Conservation (phyloP, 1,140 invertebrate genomes). For the Thrips palmi region DNA sequence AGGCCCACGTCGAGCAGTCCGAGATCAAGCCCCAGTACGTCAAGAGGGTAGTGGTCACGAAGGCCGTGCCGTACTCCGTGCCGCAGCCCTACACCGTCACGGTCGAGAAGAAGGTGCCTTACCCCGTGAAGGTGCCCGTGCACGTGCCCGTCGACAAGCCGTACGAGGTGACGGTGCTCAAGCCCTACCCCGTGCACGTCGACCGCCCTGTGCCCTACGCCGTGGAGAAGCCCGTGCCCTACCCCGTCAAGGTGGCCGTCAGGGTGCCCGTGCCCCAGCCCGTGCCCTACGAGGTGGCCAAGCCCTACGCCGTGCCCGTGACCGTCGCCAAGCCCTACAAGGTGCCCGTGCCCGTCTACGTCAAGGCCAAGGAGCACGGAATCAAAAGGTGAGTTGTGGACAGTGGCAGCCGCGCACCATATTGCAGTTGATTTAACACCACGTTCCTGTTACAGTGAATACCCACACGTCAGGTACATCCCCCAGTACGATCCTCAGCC, state of each 20-base stretch:
- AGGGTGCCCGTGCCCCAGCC: slow-evolving; percentile 41
- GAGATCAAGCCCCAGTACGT: no score
- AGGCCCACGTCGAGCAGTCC: no score
- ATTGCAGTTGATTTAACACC: no score
- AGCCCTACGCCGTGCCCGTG: slow-evolving; percentile 33
- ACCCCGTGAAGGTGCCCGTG: slow-evolving; percentile 42
- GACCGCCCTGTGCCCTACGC: no score
- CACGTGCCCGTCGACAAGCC: slow-evolving; percentile 44
- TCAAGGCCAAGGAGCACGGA: no score
- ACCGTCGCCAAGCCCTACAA: slow-evolving; percentile 44
- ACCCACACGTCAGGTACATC: no score
- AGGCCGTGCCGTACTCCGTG: slow-evolving; percentile 43
- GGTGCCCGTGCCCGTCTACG: no score
- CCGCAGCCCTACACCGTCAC: slow-evolving; percentile 43
- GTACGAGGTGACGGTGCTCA: slow-evolving; percentile 47
- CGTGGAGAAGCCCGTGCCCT: slow-evolving; percentile 52
- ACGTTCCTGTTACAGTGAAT: no score
- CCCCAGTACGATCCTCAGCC: no score
- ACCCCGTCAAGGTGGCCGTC: slow-evolving; percentile 46
- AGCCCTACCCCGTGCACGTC: slow-evolving; percentile 23
- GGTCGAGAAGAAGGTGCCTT: slow-evolving; percentile 49
- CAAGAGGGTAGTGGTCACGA: slow-evolving; percentile 24
- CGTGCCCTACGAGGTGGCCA: slow-evolving; percentile 26
- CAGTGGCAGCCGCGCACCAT: no score
- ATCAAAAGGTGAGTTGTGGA: no score